Base-by-base conservation (phyloP, 2,797 vertebrate species). In the Cryptoblepharus egeriae region DNA sequence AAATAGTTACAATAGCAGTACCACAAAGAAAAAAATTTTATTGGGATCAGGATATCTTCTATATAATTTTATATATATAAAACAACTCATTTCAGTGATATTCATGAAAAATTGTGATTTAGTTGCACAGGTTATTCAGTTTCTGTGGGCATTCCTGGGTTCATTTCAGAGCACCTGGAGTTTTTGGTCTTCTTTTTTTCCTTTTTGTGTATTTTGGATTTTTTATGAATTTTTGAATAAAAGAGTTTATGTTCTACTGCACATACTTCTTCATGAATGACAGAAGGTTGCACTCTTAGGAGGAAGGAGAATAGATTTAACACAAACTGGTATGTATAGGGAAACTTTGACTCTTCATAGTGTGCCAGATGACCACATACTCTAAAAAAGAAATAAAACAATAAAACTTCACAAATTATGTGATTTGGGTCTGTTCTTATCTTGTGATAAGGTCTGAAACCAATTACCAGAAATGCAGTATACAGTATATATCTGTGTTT, bases 281-380 rank as follows among this genome's bases (percentile, higher is more conserved):
- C 12, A 52, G 90, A 90, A 0, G 94, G 85, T 42, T 93, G 89
- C 79, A 98, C 93, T 49, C 95, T 96, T 73, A 99, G 93, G 75
- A 99, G 82, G 92, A 98, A 98, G 83, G 96, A 94, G 92, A 99
- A 98, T 64, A 98, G 94, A 37, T 93, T 92, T 81, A 99, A 90
- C 52, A 98, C 82, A 94, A 98, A 99, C 65, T 95, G 85, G 28
- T 97, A 99, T 75, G 93, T 97, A 63, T 94, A 92, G 0, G 98
- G 97, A 63, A 98, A 96, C 32, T 93, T 91, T 0, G 91, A 84
- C 85, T 96, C 95, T 86, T 95, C 85, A 20, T 96, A 95, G 12
- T 85, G 72, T 87, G 94, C 97, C 79, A 95, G 93, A 45, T 93
- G 93, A 49, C 69, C 35, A 75, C 97, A 97, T 0, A 1, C 0